Evolutionary conservation across 2,888 invertebrate genomes (phyloP).

Genomic region (Limnephilus rhombicus): DNA sequence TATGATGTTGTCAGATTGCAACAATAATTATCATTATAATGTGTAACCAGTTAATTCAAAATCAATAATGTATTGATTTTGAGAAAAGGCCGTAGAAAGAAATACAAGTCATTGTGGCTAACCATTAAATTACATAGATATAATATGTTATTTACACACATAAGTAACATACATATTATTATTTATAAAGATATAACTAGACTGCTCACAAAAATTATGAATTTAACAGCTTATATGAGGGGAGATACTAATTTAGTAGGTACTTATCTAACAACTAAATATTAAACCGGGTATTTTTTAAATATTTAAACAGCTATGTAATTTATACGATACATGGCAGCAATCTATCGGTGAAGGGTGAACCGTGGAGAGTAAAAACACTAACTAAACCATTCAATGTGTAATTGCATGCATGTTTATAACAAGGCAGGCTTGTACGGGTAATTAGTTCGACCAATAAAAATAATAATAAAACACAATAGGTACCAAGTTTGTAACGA

Average conservation of each 20-base stretch:
- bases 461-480: neutral
- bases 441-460: neutral
- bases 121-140: constrained; percentile 52
- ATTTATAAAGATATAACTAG: constrained; percentile 52
- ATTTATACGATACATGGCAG: constrained; percentile 51
- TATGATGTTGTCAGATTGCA: constrained; percentile 64
- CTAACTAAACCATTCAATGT: neutral
- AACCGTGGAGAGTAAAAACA: neutral
- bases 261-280: constrained; percentile 58
- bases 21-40: constrained; percentile 62
- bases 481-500: neutral
- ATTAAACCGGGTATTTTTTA: constrained; percentile 42
- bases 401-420: neutral
- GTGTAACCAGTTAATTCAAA: constrained; percentile 60
- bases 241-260: constrained; percentile 49
- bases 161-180: constrained; percentile 51
- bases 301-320: constrained; percentile 26
- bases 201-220: constrained; percentile 46
- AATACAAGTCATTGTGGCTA: constrained; percentile 51
- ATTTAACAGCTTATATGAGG: constrained; percentile 53
- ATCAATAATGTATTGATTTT: constrained; percentile 65
- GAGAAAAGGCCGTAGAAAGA: constrained; percentile 62
- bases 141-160: constrained; percentile 58
- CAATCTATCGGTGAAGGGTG: constrained; percentile 46
- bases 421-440: neutral